Percentiles rank a stretch among this genome's conserved stretches.
Conservation (phyloP, 2,797 vertebrate species). For the Amblyopsis hoosieri region DNA sequence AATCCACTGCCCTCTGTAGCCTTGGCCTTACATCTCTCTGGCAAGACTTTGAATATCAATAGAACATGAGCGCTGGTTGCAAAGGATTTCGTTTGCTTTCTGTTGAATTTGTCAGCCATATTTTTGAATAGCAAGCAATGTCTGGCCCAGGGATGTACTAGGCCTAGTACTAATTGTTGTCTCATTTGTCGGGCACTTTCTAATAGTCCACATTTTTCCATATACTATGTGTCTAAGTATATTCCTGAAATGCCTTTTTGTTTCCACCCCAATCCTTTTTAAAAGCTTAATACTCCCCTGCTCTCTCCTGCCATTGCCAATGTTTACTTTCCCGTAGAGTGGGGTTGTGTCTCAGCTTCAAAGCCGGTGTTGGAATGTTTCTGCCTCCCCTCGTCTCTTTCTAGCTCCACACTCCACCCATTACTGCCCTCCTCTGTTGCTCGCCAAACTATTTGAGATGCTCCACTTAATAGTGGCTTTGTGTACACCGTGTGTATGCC, state of each 20-base stretch:
- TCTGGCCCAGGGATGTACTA: conserved; percentile 9
- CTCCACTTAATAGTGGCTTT: conserved; percentile 65
- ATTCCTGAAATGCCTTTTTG: conserved; percentile 29
- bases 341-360: conserved; percentile 61
- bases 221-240: conserved; percentile 16
- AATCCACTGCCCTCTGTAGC: neutral
- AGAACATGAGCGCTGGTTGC: conserved; percentile 8
- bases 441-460: conserved; percentile 59
- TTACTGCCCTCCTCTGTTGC: conserved; percentile 43
- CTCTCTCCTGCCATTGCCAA: conserved; percentile 46
- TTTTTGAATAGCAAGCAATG: conserved; percentile 20
- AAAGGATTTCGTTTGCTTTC: conserved; percentile 23
- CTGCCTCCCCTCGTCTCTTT: conserved; percentile 35
- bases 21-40: neutral
- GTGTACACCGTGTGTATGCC: conserved; percentile 49
- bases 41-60: neutral
- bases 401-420: conserved; percentile 52
- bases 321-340: conserved; percentile 64
- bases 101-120: conserved; percentile 7
- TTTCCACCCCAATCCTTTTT: conserved; percentile 28
- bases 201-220: conserved; percentile 6
- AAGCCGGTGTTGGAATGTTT: conserved; percentile 67
- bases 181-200: conserved; percentile 31
- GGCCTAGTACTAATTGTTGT: neutral
- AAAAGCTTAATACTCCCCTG: conserved; percentile 42